phyloP scores from a whole-genome alignment of 2,113 vertebrate species.

The Platycercus adscitus region DNA sequence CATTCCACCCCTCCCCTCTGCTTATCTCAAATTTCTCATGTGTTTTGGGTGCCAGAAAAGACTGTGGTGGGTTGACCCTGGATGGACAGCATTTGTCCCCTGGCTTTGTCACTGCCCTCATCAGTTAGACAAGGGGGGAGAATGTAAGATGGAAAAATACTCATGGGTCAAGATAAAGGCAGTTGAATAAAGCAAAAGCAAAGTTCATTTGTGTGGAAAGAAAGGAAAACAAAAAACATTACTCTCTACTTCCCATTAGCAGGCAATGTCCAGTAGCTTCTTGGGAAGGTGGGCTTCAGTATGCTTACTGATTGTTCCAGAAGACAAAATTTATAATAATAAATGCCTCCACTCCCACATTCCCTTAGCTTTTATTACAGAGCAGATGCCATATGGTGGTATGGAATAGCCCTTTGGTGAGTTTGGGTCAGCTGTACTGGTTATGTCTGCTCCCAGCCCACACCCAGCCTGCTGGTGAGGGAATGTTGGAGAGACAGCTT shows the following conservation, averaged over 20 bases:
- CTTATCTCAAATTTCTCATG: not conserved
- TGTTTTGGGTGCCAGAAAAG: not conserved
- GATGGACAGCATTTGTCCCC: not conserved
- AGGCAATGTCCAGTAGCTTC: not conserved
- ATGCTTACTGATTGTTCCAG: not conserved
- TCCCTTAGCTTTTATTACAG: not conserved
- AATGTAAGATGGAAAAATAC: not conserved
- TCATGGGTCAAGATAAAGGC: not conserved
- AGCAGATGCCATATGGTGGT: not conserved
- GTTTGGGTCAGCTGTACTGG: not conserved
- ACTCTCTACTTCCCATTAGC: not conserved
- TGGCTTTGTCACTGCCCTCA: not conserved
- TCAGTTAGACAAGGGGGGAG: not conserved
- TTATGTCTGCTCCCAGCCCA: not conserved
- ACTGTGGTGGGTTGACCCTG: not conserved
- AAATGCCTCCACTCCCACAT: fast-evolving
- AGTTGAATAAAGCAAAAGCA: not conserved
- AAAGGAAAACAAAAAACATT: not conserved
- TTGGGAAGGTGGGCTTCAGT: not conserved
- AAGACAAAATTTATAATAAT: not conserved
- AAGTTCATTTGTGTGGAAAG: not conserved
- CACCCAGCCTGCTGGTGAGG: not conserved
- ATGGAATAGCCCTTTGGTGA: not conserved
- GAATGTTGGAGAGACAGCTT: not conserved
- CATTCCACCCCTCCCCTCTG: not conserved